Percentiles rank a stretch among this genome's conserved stretches.
Conservation (phyloP, 2,888 invertebrate genomes). For the Oscheius myriophilus region DNA sequence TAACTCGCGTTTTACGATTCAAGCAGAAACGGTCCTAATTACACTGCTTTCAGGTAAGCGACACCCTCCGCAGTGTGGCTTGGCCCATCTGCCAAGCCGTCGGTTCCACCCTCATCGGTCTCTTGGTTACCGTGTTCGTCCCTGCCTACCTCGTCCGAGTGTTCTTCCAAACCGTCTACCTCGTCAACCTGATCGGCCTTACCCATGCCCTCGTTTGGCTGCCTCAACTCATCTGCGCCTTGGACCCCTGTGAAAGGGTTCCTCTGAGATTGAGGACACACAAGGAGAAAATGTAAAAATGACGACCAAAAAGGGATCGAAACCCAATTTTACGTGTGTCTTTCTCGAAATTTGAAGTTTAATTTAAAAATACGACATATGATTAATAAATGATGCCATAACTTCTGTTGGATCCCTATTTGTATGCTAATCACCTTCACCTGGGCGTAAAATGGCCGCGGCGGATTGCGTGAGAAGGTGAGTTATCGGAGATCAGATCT, state of each 20-base stretch:
- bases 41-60: constrained; percentile 54
- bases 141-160: constrained; percentile 70
- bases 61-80: constrained; percentile 66
- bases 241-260: constrained; percentile 67
- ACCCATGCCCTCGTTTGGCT: constrained; percentile 66
- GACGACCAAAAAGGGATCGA: constrained; percentile 2
- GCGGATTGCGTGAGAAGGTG: too few species aligned
- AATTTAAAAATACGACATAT: too few species aligned
- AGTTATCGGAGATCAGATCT: too few species aligned
- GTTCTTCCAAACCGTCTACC: constrained; percentile 70
- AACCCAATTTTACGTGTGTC: constrained; percentile 17
- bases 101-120: constrained; percentile 64
- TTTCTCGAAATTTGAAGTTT: too few species aligned
- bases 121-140: constrained; percentile 58
- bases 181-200: constrained; percentile 66
- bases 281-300: constrained; percentile 24
- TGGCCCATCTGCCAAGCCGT: constrained; percentile 70
- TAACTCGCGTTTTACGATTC: too few species aligned
- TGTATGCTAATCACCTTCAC: too few species aligned
- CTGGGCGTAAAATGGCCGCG: too few species aligned
- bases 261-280: constrained; percentile 53
- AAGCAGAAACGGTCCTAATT: too few species aligned
- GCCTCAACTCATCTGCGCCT: constrained; percentile 68
- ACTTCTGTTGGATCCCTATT: too few species aligned
- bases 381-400: too few species aligned